Evolutionary conservation across 2,113 vertebrate genomes (phyloP), one percentile per base, ranked within the genome.

Genomic region (Pseudorectes ferrugineus): DNA sequence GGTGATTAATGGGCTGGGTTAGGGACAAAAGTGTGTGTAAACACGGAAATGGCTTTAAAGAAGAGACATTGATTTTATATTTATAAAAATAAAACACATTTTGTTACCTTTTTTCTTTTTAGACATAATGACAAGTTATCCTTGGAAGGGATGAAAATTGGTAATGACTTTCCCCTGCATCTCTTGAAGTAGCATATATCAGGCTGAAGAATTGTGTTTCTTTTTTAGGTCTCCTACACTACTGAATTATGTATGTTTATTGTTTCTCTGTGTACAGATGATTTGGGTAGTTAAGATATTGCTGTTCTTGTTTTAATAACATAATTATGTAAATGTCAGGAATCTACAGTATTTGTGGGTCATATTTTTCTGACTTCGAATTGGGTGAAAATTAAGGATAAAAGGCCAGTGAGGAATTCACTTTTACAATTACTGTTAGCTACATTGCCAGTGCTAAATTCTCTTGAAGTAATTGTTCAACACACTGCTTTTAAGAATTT

Each of bases 41-140:
- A 76, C 46, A 96, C 92, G 85, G 89, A 97, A 85, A 88, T 94
- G 74, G 67, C 46, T 96, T 87, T 58, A 49, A 82, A 95, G 77
- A 74, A 72, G 81, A 85, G 48, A 90, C 78, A 90, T 89, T 66
- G 92, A 94, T 96, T 95, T 95, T 94, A 8, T 66, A 85, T 79
- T 91, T 88, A 77, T 35, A 80, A 91, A 94, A 95, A 92, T 86
- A 86, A 95, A 88, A 7, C 21, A n/a, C 55, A 38, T 59, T 93
- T 92, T 83, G 59, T 84, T 94, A 82, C 55, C 14, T 59, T 78
- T 77, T 42, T 78, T 63, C 57, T 72, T 26, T 67, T 86, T 81
- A 57, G 49, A 63, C 23, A 54, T 83, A 77, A 88, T 83, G 79
- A 71, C 38, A 73, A 74, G 92, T 94, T 95, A 80, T 66, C 31